Percentiles rank a stretch among this genome's conserved stretches.
Conservation (phyloP, 2,888 invertebrate species). For the Periphyllus acericola region DNA sequence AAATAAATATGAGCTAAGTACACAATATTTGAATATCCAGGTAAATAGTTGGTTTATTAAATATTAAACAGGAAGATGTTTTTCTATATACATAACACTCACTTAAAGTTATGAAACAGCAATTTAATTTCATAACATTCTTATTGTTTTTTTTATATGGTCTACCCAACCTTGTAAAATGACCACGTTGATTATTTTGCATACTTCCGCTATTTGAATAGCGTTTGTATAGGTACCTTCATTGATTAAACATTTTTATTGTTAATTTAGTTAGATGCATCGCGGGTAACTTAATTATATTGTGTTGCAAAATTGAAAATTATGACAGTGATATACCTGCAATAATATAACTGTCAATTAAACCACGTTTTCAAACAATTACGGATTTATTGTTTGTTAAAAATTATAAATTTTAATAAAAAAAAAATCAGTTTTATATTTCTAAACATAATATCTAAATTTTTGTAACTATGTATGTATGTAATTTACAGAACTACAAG, state of each 20-base stretch:
- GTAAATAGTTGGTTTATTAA: constrained; percentile 21
- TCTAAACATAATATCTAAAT: neutral
- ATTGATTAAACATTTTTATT: constrained; percentile 32
- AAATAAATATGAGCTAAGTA: neutral
- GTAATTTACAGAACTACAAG: neutral
- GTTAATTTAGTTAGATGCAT: constrained; percentile 2
- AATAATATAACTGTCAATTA: neutral
- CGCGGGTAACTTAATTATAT: neutral
- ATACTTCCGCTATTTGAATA: constrained; percentile 37
- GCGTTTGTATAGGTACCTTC: constrained; percentile 8
- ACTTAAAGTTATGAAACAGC: constrained; percentile 21
- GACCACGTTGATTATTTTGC: constrained; percentile 36
- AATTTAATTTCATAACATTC: constrained; percentile 44
- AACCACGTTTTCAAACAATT: constrained; percentile 4
- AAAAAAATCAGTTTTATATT: neutral
- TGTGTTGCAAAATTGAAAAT: neutral
- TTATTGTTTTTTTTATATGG: constrained; percentile 20
- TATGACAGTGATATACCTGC: neutral
- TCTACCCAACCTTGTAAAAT: constrained; percentile 18
- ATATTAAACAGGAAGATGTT: constrained; percentile 42
- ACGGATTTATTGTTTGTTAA: neutral
- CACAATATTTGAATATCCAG: neutral
- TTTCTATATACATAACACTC: neutral
- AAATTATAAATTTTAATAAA: neutral
- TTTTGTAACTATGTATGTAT: neutral